Percentiles rank a stretch among this genome's conserved stretches.
Evolutionary conservation across 1,140 invertebrate genomes (phyloP).

Genomic region (Globodera ellingtonae): DNA sequence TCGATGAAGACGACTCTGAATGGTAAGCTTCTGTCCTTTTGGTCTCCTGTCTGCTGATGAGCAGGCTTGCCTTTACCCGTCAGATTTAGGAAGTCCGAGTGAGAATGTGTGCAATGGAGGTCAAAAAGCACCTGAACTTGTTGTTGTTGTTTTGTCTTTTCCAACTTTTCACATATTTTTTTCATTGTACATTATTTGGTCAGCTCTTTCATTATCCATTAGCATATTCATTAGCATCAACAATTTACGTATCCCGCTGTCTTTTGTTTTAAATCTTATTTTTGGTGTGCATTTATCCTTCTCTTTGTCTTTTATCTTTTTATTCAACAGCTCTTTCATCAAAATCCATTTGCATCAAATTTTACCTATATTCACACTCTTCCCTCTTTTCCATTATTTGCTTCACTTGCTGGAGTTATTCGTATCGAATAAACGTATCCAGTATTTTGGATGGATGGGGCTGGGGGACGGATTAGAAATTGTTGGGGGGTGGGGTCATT

Average conservation of each 20-base stretch:
- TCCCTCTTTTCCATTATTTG: background rate
- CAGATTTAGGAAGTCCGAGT: background rate
- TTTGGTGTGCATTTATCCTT: background rate
- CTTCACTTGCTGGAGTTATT: constrained; percentile 2
- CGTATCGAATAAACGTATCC: constrained; percentile 24
- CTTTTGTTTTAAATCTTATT: too few relatives aligned
- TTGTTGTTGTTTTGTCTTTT: constrained; percentile 1
- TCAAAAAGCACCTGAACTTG: background rate
- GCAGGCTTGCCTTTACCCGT: background rate
- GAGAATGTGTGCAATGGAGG: constrained; percentile 16
- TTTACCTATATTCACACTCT: background rate
- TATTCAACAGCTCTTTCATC: constrained; percentile 6
- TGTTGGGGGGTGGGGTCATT: background rate
- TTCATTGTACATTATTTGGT: background rate
- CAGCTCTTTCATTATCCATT: background rate
- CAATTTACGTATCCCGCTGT: constrained; percentile 3
- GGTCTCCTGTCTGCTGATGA: background rate
- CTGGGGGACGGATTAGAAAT: background rate
- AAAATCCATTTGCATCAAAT: background rate
- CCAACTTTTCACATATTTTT: background rate
- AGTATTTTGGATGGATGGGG: background rate
- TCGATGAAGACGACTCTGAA: constrained; percentile 30
- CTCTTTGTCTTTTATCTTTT: background rate
- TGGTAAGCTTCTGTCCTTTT: constrained; percentile 12
- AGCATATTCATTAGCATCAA: background rate